Conservation (phyloP, 2,888 invertebrate species). For the Nesidiocoris tenuis region DNA sequence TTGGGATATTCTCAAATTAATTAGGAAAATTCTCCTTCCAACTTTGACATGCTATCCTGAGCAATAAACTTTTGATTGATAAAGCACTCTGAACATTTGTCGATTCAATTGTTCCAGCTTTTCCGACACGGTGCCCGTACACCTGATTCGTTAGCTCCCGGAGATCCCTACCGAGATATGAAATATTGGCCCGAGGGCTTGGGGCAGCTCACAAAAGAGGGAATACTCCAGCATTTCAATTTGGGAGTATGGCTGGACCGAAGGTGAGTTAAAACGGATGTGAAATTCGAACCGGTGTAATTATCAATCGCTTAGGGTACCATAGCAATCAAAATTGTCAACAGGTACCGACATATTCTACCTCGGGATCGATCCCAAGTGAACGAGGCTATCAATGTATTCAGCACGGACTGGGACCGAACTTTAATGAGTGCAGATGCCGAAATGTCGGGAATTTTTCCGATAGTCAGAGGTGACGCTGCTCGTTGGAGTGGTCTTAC, state of each 20-base stretch:
- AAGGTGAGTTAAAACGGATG: conserved; percentile 59
- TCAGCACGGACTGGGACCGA: conserved; percentile 35
- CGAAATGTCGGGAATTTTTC: conserved; percentile 29
- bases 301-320: no score
- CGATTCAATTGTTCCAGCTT: conserved; percentile 57
- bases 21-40: no score
- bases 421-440: conserved; percentile 30
- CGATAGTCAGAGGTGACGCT: conserved; percentile 20
- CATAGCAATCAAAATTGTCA: no score
- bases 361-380: conserved; percentile 18
- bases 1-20: no score
- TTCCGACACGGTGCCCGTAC: conserved; percentile 89
- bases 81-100: neutral
- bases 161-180: conserved; percentile 72
- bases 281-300: no score
- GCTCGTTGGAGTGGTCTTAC: conserved; percentile 20
- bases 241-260: conserved; percentile 65
- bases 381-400: conserved; percentile 29
- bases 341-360: conserved; percentile 22
- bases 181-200: conserved; percentile 80
- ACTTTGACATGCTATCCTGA: no score
- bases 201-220: conserved; percentile 86
- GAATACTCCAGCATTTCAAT: conserved; percentile 64
- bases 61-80: no score
- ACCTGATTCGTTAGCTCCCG: conserved; percentile 76